Base-by-base conservation (phyloP, 1,140 invertebrate species). In the Procambarus clarkii region DNA sequence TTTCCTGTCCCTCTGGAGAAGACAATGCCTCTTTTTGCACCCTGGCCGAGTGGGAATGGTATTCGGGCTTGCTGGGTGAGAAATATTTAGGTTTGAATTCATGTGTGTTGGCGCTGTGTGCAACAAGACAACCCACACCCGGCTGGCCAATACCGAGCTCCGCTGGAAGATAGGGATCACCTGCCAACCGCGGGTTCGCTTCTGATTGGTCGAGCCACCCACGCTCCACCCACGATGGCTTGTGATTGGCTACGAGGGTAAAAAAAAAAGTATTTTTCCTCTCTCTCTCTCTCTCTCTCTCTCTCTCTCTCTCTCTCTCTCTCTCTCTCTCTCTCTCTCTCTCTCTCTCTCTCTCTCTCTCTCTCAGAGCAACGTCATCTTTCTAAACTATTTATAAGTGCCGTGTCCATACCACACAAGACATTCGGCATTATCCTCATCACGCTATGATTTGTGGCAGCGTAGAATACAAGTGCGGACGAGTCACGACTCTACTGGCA, bases 391-490 rank as follows among this genome's bases (percentile, higher is more conserved):
- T 84, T 84, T 84, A 71, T 64, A 84, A 84, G 48, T 50, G n/a
- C 78, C 78, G 78, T 80, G 78, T 80, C 78, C 78, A 80, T 80
- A 80, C 78, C 78, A 80, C 78, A 80, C 45, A 80, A 80, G 78
- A 64, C 82, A 84, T 84, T 84, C 74, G 60, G 60, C 82, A 84
- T 84, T 84, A 84, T 74, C 82, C 82, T 45, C 82, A 71, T 84
- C 60, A 84, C 5, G 44, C n/a, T n/a, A 71, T 71, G 82, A 64
- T 84, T 84, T 84, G 82, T 84, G 58, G 82, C n/a, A 71, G 60
- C 71, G 82, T 64, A 74, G 54, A 84, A 60, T 84, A 64, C n/a
- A 84, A 64, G 60, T 64, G 82, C 60, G 21, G 82, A 80, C 11
- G 13, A 3, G 9, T 80, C 45, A 80, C 18, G 54, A 80, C 78